A percentile compares a stretch with the other conserved stretches of the same genome.
phyloP scores from a whole-genome alignment of 2,113 vertebrate species.

The Silurus meridionalis region DNA sequence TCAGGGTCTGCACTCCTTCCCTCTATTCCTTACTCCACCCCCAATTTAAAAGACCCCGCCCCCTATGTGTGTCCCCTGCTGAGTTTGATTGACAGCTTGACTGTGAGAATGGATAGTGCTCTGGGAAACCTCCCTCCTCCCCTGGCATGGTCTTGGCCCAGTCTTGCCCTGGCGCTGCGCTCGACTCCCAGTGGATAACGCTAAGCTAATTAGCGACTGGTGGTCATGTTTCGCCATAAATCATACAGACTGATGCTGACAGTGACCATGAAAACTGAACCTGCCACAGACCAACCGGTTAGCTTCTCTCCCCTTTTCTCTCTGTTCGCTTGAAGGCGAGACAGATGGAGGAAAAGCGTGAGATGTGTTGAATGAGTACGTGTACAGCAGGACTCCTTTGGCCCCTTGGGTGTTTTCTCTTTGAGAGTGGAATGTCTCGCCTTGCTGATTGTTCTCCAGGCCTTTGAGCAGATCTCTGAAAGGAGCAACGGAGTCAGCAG shows the following conservation, averaged over 20 bases:
- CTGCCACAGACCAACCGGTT: conserved; percentile 50
- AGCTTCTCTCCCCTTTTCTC: conserved; percentile 18
- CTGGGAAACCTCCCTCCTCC: conserved; percentile 43
- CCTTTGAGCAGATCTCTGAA: conserved; percentile 52
- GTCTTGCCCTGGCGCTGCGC: conserved; percentile 31
- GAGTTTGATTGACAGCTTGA: conserved; percentile 57
- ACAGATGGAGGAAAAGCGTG: conserved; percentile 58
- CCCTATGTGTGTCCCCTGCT: conserved; percentile 33
- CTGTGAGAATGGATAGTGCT: conserved; percentile 54
- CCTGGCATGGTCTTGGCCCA: conserved; percentile 15
- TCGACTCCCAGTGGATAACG: conserved; percentile 56
- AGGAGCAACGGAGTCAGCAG: conserved; percentile 49
- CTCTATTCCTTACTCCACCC: conserved; percentile 45
- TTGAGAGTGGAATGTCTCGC: conserved; percentile 52
- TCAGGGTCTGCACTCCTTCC: conserved; percentile 31
- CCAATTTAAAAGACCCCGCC: conserved; percentile 43
- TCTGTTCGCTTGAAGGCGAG: conserved; percentile 55
- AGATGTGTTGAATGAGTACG: conserved; percentile 58
- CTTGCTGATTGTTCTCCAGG: conserved; percentile 50
- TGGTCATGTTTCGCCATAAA: conserved; percentile 75
- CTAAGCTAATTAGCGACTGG: conserved; percentile 69
- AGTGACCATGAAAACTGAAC: conserved; percentile 61
- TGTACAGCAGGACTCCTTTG: conserved; percentile 57
- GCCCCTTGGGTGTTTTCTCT: conserved; percentile 46
- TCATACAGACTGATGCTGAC: conserved; percentile 63